phyloP scores from a whole-genome alignment of 1,140 invertebrate genomes.

The Dysdera silvatica region DNA sequence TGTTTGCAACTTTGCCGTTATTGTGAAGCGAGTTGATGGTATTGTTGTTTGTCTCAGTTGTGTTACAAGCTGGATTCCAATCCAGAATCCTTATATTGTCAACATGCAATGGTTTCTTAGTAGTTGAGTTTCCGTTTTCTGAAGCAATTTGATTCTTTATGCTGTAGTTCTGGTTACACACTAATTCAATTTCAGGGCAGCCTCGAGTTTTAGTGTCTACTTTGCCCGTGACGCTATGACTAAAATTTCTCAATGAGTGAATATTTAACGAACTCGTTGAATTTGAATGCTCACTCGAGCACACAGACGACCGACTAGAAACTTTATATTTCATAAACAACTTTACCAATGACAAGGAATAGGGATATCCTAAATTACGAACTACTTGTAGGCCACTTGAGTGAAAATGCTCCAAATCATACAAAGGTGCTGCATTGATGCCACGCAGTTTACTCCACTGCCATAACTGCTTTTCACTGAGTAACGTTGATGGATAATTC shows the following conservation, averaged over 20 bases:
- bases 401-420: slow-evolving; percentile 53
- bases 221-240: too few species aligned
- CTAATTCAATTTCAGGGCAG: too few species aligned
- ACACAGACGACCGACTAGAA: slow-evolving; percentile 47
- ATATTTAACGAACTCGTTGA: slow-evolving; percentile 24
- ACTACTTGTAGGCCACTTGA: slow-evolving; percentile 34
- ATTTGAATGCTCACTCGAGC: slow-evolving; percentile 22
- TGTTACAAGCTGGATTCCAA: slow-evolving; percentile 17
- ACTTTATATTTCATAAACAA: slow-evolving; percentile 83
- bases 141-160: too few species aligned
- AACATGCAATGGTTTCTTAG: not conserved
- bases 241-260: slow-evolving; percentile 17
- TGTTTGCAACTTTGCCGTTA: not conserved
- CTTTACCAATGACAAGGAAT: slow-evolving; percentile 67
- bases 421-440: slow-evolving; percentile 53
- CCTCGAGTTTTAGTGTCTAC: too few species aligned
- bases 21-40: slow-evolving; percentile 20
- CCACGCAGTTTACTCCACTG: slow-evolving; percentile 27
- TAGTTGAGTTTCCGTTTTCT: slow-evolving; percentile 17
- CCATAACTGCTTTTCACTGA: slow-evolving; percentile 23
- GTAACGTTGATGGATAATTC: slow-evolving; percentile 38
- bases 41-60: slow-evolving; percentile 27
- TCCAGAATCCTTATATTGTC: slow-evolving; percentile 22
- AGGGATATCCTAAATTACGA: slow-evolving; percentile 43
- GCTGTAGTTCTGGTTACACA: too few species aligned